Base-by-base conservation (phyloP, 2,888 invertebrate genomes). In the Dynastes maya region DNA sequence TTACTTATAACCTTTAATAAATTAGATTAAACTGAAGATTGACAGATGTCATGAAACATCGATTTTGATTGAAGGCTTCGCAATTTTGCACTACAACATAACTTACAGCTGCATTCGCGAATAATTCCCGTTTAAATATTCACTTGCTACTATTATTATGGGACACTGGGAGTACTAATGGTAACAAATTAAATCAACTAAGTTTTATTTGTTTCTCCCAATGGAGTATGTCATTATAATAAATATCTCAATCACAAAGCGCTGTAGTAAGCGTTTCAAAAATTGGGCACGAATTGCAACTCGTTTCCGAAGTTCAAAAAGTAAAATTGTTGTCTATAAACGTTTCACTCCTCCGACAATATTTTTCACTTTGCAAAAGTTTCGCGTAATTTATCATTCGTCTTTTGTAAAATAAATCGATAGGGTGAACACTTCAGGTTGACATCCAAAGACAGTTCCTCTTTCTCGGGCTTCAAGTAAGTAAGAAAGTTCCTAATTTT, bases 351-450 rank as follows among this genome's bases (percentile, higher is more conserved):
- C 9, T 45, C 32, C 29, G 80, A 83, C 82, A 82, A 82, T 82
- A 82, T 83, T 82, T 83, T 83, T 81, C 83, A 82, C 82, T 83
- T 81, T 81, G 82, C 77, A 80, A 82, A 83, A 83, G 80, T 83
- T 83, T 75, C 77, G 64, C 79, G 79, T 80, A 82, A 83, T 83
- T 83, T 82, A 83, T 83, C 83, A 83, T 82, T 82, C 82, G 80
- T 74, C 76, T 78, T 71, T 76, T 80, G 79, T 79, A 65, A 68
- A 79, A 82, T 80, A 81, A 81, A 82, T 82, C 82, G 82, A 82
- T 80, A 77, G 79, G 61, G 65, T 40, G 67, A 76, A 81, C 80
- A 81, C 79, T 79, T 80, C 78, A 45, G 37, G 51, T 45, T 75
- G 78, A 80, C 77, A 79, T 64, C 64, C 51, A 78, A 79, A 80